Percentiles rank a stretch among this genome's conserved stretches.
Conservation (phyloP, 1,140 invertebrate genomes). For the Ladona fulva region DNA sequence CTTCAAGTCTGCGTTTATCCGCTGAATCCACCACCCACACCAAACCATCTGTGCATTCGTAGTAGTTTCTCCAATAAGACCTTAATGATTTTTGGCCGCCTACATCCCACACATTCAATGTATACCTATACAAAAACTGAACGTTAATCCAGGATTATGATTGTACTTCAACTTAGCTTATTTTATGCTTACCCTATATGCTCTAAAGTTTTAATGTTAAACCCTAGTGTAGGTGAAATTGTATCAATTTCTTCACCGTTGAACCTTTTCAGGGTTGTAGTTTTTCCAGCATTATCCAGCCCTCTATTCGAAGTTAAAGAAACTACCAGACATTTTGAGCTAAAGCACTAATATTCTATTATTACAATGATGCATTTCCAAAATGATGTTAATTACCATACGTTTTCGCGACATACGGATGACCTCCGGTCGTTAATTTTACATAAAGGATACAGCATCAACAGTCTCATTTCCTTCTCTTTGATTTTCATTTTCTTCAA, state of each 20-base stretch:
- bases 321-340: conserved; percentile 16
- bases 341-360: too few species aligned
- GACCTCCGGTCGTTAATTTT: too few species aligned
- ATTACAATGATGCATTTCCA: background rate
- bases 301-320: conserved; percentile 51
- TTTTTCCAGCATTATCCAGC: conserved; percentile 98
- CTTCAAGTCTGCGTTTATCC: conserved; percentile 78
- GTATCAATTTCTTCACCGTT: conserved; percentile 94
- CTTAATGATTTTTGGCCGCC: conserved; percentile 94
- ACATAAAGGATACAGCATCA: conserved; percentile 92
- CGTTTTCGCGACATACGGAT: too few species aligned
- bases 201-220: conserved; percentile 98
- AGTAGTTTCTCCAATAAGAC: conserved; percentile 99
- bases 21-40: conserved; percentile 99
- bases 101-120: conserved; percentile 98
- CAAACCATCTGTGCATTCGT: conserved; percentile 95
- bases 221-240: conserved; percentile 94
- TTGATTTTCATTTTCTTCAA: conserved; percentile 95
- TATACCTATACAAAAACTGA: conserved; percentile 48
- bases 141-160: background rate
- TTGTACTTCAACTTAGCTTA: background rate
- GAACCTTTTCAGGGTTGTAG: conserved; percentile 93
- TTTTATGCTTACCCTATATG: conserved; percentile 56
- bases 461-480: conserved; percentile 94
- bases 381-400: conserved; percentile 17